These are phyloP conservation scores for Calephelis virginiensis DNA, from an alignment of 1,140 invertebrate species.

Conservation along the genomic window DNA sequence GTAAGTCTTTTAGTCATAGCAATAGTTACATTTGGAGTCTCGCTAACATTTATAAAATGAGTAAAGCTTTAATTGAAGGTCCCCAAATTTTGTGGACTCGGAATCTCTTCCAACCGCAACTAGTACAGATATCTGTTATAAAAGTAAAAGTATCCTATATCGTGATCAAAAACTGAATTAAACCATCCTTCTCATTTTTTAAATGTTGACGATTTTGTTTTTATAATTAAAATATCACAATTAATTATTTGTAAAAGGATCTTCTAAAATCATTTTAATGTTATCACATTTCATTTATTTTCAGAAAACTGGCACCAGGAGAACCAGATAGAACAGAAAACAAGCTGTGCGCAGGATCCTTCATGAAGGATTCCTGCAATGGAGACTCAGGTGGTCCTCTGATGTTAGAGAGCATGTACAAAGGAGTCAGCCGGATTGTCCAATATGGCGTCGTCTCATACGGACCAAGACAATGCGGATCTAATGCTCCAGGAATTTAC, in stretches of 20 bases:
- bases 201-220: too few relatives aligned
- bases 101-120: too few relatives aligned
- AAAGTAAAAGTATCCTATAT: too few relatives aligned
- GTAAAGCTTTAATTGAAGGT: background rate
- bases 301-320: constrained; percentile 15
- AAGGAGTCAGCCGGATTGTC: constrained; percentile 17
- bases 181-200: too few relatives aligned
- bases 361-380: constrained; percentile 31
- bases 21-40: background rate
- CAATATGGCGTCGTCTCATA: constrained; percentile 40
- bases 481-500: constrained; percentile 30
- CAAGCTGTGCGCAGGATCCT: constrained; percentile 33
- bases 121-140: too few relatives aligned
- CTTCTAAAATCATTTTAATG: too few relatives aligned
- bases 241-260: background rate
- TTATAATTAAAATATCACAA: too few relatives aligned
- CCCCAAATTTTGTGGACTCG: too few relatives aligned
- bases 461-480: constrained; percentile 31
- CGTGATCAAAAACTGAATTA: too few relatives aligned
- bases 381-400: constrained; percentile 43
- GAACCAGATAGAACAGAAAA: constrained; percentile 19
- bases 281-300: background rate
- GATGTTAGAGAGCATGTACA: constrained; percentile 28
- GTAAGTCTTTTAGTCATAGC: constrained; percentile 17
- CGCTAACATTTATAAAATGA: background rate